A percentile compares a stretch with the other conserved stretches of the same genome.
These are phyloP conservation scores for Styela plicata DNA, from an alignment of 23 tunicate species.

Conservation along the genomic window DNA sequence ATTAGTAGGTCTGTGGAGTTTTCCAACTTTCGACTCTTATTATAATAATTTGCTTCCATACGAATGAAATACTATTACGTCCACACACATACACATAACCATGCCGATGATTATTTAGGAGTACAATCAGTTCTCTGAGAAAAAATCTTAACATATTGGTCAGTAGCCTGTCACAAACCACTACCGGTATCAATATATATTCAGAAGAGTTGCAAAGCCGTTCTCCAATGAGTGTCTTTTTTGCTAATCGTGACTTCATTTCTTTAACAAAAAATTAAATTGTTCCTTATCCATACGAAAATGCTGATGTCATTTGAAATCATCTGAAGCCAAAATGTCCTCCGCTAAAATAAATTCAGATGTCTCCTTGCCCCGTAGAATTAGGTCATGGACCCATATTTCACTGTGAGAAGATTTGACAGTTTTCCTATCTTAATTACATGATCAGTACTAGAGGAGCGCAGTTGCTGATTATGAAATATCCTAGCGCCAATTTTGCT, in stretches of 20 bases:
- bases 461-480: too few relatives aligned
- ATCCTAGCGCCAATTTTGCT: too few relatives aligned
- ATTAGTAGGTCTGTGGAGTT: too few relatives aligned
- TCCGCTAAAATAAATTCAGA: conserved; percentile 25
- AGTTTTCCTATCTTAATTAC: too few relatives aligned
- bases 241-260: background rate
- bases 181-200: background rate
- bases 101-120: background rate
- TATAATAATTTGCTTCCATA: too few relatives aligned
- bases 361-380: conserved; percentile 1
- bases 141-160: too few relatives aligned
- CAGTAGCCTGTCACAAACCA: too few relatives aligned
- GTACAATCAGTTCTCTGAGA: too few relatives aligned
- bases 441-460: too few relatives aligned
- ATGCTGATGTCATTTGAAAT: conserved; percentile 23
- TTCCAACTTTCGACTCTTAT: too few relatives aligned
- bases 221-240: conserved; percentile 8
- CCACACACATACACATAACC: background rate
- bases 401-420: too few relatives aligned
- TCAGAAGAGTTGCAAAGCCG: background rate
- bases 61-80: too few relatives aligned
- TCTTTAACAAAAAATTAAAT: conserved; percentile 1
- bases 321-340: conserved; percentile 23
- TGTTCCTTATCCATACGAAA: conserved; percentile 23
- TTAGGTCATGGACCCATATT: conserved; percentile 27